Conservation (phyloP, 2,888 invertebrate species). For the Antitype chi region DNA sequence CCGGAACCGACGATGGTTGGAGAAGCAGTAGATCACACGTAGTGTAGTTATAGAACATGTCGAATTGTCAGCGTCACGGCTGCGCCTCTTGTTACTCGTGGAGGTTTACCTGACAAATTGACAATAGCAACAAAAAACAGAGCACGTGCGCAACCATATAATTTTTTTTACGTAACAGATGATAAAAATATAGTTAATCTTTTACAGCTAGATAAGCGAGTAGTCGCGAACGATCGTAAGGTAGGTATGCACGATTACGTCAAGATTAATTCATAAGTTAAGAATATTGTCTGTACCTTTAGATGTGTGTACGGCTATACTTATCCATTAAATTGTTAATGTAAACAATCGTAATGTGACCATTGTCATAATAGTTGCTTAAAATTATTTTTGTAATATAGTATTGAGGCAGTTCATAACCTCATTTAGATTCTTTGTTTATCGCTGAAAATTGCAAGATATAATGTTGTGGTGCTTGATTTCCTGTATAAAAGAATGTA, state of each 20-base stretch:
- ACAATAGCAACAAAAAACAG: constrained; percentile 43
- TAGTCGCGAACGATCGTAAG: constrained; percentile 8
- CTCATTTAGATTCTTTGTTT: neutral
- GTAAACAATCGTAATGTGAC: neutral
- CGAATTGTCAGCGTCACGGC: constrained; percentile 10
- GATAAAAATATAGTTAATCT: neutral
- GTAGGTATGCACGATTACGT: neutral
- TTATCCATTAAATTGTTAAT: constrained; percentile 10
- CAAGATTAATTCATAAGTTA: constrained; percentile 15
- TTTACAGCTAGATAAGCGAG: neutral
- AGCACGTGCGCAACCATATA: neutral
- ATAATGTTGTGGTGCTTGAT: constrained; percentile 3
- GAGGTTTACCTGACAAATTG: constrained; percentile 47
- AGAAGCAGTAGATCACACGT: constrained; percentile 13
- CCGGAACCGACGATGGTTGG: constrained; percentile 14
- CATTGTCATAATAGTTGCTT: neutral
- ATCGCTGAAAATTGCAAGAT: constrained; percentile 32
- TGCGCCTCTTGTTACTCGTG: constrained; percentile 6
- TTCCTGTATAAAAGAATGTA: neutral
- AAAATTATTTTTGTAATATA: constrained; percentile 6
- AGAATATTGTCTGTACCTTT: constrained; percentile 17
- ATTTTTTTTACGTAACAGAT: constrained; percentile 19
- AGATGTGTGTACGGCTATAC: constrained; percentile 10
- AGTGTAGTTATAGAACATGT: constrained; percentile 1
- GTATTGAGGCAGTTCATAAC: neutral